Evolutionary conservation across 2,797 vertebrate genomes (phyloP), one percentile per base, ranked within the genome.

Genomic region (Meda fulgida): DNA sequence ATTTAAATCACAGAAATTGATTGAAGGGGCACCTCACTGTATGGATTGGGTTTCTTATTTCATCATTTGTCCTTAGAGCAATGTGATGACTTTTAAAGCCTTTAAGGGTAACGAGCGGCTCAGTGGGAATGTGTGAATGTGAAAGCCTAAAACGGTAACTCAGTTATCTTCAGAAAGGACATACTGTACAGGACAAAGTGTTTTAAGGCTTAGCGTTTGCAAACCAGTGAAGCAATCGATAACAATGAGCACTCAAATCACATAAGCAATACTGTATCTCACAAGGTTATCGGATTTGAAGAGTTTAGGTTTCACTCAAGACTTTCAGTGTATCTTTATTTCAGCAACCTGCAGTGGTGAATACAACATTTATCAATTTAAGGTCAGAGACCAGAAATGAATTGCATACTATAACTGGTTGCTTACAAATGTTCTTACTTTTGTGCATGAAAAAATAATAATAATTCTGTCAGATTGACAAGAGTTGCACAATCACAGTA

Each of bases 1-100:
- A 85, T 85, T 85, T 85, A 81, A 85, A 75, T 75, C 46, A 34
- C 70, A 67, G 43, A 31, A 81, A 80, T 81, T 85, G 78, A 85
- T 80, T 80, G 69, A 66, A 85, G 65, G 60, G 48, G n/a, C 73
- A 43, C 73, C 73, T 85, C 58, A 18, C 78, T 73, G 55, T 76
- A 85, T 85, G 78, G 78, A 73, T 66, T 85, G 84, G 31, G 70
- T 73, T 26, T 85, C 46, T 75, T 80, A 51, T 80, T 80, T 75
- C 78, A 31, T n/a, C 58, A n/a, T 43, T 67, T 66, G 84, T 81
- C 84, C 78, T 80, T 81, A 66, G 73, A 58, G 77, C 67, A 21
- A 65, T 0, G 29, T 23, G 78, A 80, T 14, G 34, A 81, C 43
- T 73, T 53, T 65, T 58, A 40, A 73, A 65, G 60, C 34, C 46